These are phyloP conservation scores for Lepilemur ruficaudatus DNA, from an alignment of 2,797 vertebrate genomes.

Conservation along the genomic window DNA sequence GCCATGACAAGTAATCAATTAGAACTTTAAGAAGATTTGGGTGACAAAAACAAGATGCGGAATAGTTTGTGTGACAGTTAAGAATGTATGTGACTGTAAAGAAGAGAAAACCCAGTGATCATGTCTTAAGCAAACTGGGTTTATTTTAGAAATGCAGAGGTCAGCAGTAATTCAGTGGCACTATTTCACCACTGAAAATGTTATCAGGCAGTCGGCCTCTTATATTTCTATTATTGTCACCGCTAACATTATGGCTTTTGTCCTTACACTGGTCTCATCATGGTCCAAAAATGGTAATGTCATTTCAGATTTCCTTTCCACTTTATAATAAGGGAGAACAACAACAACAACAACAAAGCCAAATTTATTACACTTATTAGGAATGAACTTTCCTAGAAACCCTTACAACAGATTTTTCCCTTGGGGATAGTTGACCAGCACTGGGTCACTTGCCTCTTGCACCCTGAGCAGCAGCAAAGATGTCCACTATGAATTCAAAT, in stretches of 20 bases:
- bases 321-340: background rate
- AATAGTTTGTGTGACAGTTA: background rate
- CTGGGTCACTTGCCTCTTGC: background rate
- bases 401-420: background rate
- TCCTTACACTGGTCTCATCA: background rate
- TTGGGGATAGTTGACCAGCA: background rate
- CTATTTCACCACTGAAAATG: background rate
- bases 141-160: background rate
- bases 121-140: background rate
- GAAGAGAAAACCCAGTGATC: background rate
- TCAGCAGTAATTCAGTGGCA: too few species aligned
- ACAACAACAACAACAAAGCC: background rate
- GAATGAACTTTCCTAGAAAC: background rate
- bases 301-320: background rate
- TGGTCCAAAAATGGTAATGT: background rate
- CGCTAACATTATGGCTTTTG: background rate
- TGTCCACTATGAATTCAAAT: background rate
- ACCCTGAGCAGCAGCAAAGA: background rate
- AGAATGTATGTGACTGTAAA: background rate
- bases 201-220: background rate
- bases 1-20: background rate
- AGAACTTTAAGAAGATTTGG: background rate
- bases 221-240: too few species aligned
- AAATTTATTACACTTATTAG: background rate
- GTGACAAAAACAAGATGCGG: background rate